These are phyloP conservation scores for Alca torda DNA, from an alignment of 2,797 vertebrate genomes.

Conservation along the genomic window DNA sequence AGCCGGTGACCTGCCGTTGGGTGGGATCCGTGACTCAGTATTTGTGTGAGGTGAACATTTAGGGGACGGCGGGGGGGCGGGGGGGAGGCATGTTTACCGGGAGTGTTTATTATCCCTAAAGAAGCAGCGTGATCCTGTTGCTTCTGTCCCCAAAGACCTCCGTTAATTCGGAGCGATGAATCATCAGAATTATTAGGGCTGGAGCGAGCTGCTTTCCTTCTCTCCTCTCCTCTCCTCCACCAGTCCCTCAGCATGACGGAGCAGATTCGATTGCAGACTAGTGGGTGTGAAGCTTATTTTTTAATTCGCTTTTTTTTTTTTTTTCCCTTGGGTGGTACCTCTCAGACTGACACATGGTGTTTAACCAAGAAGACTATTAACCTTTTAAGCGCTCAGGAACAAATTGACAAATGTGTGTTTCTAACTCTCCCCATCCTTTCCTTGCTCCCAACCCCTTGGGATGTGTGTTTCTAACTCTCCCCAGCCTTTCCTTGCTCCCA, in stretches of 20 bases:
- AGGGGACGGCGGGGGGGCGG: background rate
- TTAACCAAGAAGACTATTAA: background rate
- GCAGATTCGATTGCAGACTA: constrained; percentile 37
- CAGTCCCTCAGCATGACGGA: constrained; percentile 28
- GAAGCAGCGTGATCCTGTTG: constrained; percentile 53
- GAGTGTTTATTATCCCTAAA: constrained; percentile 68
- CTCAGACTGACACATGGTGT: background rate
- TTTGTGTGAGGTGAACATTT: constrained; percentile 58
- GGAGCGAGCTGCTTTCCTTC: constrained; percentile 33
- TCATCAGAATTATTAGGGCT: constrained; percentile 68
- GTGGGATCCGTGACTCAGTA: constrained; percentile 75
- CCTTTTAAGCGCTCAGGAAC: background rate
- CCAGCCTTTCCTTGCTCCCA: background rate
- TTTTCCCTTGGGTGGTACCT: background rate
- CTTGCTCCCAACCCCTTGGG: background rate
- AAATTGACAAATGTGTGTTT: background rate
- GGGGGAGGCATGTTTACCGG: constrained; percentile 63
- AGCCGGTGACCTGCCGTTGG: constrained; percentile 29
- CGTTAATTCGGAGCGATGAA: constrained; percentile 51
- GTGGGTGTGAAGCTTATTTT: constrained; percentile 21
- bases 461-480: too few species aligned
- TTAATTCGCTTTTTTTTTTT: background rate
- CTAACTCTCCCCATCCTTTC: background rate
- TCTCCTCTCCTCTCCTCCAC: constrained; percentile 29
- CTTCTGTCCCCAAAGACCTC: constrained; percentile 49